Conservation (phyloP, 2,797 vertebrate genomes). For the Malacoraja senta region DNA sequence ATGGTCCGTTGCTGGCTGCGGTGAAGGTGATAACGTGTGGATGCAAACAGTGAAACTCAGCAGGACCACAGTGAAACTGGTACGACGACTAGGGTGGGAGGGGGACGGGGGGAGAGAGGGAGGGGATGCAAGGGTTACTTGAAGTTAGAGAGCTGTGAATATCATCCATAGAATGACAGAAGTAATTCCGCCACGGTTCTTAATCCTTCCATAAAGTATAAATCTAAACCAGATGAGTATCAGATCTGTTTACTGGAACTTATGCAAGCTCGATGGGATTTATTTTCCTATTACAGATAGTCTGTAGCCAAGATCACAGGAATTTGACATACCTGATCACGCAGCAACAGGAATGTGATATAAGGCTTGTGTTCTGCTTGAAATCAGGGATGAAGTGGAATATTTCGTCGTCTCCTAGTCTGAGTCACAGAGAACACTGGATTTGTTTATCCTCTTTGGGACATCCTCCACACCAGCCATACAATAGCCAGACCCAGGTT, state of each 20-base stretch:
- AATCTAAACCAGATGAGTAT: slow-evolving; percentile 19
- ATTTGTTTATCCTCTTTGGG: neutral
- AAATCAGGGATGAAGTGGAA: neutral
- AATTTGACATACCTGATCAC: neutral
- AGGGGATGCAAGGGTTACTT: too few species aligned
- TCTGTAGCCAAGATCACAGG: neutral
- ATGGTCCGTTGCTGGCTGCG: too few species aligned
- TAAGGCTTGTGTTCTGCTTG: neutral
- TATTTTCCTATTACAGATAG: neutral
- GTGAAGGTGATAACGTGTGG: too few species aligned
- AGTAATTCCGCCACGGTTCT: neutral
- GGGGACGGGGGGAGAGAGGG: too few species aligned
- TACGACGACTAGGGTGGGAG: too few species aligned
- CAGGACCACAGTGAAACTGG: too few species aligned
- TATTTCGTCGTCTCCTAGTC: neutral
- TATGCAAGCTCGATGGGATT: neutral
- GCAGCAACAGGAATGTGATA: neutral
- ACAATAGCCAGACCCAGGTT: too few species aligned
- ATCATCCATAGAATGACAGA: neutral
- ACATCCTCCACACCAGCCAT: neutral
- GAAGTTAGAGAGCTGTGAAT: neutral
- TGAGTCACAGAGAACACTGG: neutral
- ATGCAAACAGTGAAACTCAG: too few species aligned
- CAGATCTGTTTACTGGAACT: neutral
- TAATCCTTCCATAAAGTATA: neutral